Conservation (phyloP, 2,888 invertebrate genomes). For the Drosophila ustulata region DNA sequence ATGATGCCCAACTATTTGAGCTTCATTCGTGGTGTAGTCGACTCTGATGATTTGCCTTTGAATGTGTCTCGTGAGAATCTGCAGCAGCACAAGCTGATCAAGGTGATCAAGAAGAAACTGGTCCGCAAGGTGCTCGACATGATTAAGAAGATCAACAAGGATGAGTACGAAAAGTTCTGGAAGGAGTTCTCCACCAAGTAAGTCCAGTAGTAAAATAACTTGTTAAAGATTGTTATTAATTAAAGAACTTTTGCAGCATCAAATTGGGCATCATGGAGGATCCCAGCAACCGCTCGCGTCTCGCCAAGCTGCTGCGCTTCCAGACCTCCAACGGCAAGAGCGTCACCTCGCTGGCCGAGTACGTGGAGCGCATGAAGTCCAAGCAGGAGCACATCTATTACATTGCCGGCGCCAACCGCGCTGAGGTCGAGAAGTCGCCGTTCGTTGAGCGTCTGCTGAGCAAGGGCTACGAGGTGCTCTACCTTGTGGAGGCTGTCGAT, state of each 20-base stretch:
- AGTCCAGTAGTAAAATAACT: conserved; percentile 77
- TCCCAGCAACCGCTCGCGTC: conserved; percentile 96
- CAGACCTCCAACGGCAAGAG: conserved; percentile 89
- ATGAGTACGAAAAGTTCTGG: conserved; percentile 97
- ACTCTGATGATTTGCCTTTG: conserved; percentile 98
- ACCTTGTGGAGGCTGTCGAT: conserved; percentile 97
- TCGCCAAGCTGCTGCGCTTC: conserved; percentile 97
- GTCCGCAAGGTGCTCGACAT: conserved; percentile 98
- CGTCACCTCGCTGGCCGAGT: conserved; percentile 93
- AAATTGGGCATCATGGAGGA: conserved; percentile 99
- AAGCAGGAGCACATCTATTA: conserved; percentile 98
- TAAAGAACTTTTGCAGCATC: conserved; percentile 86
- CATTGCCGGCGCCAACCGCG: conserved; percentile 95
- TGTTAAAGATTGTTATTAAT: background rate
- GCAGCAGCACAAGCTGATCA: conserved; percentile 99
- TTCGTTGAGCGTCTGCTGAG: conserved; percentile 97
- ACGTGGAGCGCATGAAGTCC: conserved; percentile 97
- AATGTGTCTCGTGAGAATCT: conserved; percentile 99
- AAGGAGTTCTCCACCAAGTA: conserved; percentile 99
- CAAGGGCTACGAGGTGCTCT: conserved; percentile 98
- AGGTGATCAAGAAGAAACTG: conserved; percentile 99
- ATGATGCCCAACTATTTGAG: conserved; percentile 99
- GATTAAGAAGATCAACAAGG: conserved; percentile 97
- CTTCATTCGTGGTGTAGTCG: conserved; percentile 98
- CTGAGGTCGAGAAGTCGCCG: conserved; percentile 95